Base-by-base conservation (phyloP, 2,888 invertebrate species). In the Suillia variegata region DNA sequence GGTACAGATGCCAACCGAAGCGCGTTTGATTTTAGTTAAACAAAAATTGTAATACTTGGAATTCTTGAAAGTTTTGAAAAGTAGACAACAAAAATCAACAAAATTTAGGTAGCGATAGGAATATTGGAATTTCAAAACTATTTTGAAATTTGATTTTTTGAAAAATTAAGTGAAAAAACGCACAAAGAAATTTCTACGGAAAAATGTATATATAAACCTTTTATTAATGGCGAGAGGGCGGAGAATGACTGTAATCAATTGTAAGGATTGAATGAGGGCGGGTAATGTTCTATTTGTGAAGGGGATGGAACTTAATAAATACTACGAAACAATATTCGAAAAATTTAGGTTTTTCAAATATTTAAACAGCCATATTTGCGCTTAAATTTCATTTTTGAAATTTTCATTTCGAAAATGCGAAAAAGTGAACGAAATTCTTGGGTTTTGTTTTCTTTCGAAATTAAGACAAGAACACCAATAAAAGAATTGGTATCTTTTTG, bases 341-440 rank as follows among this genome's bases (percentile, higher is more conserved):
- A 58, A 71, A 74, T 48, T 21, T 74, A 56, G 64, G 64, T 66
- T 64, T 76, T 77, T 78, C 79, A 78, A 79, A 80, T 80, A 80
- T 81, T 80, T 78, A 80, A 80, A 79, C 81, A 74, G 76, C 80
- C 80, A 73, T 77, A 74, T 80, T 80, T 80, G 79, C 80, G 80
- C 75, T 80, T 80, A 73, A 79, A 81, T 74, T 81, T 80, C 79
- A 80, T 80, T 75, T 79, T 80, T 67, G 79, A 71, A 69, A 79
- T 74, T 78, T 80, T 80, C 80, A 80, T 73, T 68, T 62, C 74
- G 76, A 76, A 76, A 75, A 75, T 71, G 15, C 26, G 5, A 6
- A 26, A 26, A 20, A 45, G 45, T 5, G 45, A 45, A 13, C 17
- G 45, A 45, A 20, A 26, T 26, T 26, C 10, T 26, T 26, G 26